Conservation (phyloP, 2,113 vertebrate species). For the Chionomys nivalis region DNA sequence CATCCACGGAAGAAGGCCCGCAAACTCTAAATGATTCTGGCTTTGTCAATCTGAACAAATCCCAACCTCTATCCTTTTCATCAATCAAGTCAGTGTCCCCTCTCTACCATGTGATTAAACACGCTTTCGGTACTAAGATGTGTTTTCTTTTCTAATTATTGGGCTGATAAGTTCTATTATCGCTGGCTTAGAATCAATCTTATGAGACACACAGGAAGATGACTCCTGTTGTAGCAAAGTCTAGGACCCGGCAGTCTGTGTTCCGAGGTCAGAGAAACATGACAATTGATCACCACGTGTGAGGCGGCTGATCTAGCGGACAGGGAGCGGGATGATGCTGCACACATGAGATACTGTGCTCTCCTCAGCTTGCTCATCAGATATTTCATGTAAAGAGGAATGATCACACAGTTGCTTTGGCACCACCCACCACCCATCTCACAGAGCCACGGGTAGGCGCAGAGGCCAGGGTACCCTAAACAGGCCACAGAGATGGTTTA, state of each 20-base stretch:
- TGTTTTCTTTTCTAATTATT: constrained; percentile 64
- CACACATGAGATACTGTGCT: constrained; percentile 15
- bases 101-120: not conserved
- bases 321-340: constrained; percentile 15
- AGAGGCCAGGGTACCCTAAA: not conserved
- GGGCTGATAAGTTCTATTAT: constrained; percentile 42
- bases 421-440: not conserved
- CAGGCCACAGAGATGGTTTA: not conserved
- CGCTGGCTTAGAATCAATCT: constrained; percentile 42
- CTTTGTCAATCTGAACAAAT: constrained; percentile 60
- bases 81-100: not conserved
- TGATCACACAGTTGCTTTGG: constrained; percentile 41
- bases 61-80: not conserved
- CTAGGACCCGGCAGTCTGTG: not conserved
- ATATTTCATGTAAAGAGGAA: constrained; percentile 36
- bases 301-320: constrained; percentile 5
- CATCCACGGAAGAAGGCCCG: not conserved
- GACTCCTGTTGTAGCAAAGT: not conserved
- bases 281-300: constrained; percentile 24
- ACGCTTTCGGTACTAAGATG: not conserved
- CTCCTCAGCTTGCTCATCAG: constrained; percentile 14
- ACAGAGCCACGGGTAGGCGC: not conserved
- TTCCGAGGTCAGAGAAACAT: not conserved
- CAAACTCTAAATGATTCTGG: not conserved
- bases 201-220: constrained; percentile 10